Base-by-base conservation (phyloP, 2,797 vertebrate species). In the Morus bassanus region DNA sequence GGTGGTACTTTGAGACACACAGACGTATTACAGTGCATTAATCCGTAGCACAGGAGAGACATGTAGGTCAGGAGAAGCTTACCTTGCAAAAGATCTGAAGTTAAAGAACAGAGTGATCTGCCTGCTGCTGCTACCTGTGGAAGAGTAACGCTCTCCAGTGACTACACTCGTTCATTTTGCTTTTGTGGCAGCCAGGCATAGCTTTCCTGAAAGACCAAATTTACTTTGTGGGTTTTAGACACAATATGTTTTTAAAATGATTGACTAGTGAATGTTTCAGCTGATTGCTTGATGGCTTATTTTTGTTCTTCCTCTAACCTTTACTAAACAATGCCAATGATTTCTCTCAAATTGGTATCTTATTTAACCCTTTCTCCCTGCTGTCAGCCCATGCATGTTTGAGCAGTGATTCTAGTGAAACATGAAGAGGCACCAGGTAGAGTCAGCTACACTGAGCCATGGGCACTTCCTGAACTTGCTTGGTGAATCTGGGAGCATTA, bases 281-380 rank as follows among this genome's bases (percentile, higher is more conserved):
- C 84, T 89, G 78, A 57, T 48, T 89, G 89, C 93, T 93, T 74
- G 53, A 72, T 77, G 63, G 61, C 67, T 87, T 82, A 1, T 63
- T 91, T 81, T 60, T 91, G 63, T 70, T 78, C 53, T 91, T 69
- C 81, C 89, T 94, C 94, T 97, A 97, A 97, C 84, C 93, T 96
- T 39, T 96, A 95, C 97, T 98, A 97, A 94, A 70, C 82, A 67
- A 67, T 41, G 64, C 64, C 85, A 78, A 46, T 73, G 65, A 78
- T 96, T 94, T 85, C 92, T 95, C 84, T 74, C 63, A 35, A 63
- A 57, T 79, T 18, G 9, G 19, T 77, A 7, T 84, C 61, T 72
- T n/a, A 11, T 50, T 85, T 94, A 94, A 84, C 85, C 51, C 61
- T 74, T 51, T 94, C 39, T 93, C 63, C 83, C 33, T 25, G 60